Percentiles rank a stretch among this genome's conserved stretches.
Conservation (phyloP, 2,888 invertebrate genomes). For the Trachelus troglodyta region DNA sequence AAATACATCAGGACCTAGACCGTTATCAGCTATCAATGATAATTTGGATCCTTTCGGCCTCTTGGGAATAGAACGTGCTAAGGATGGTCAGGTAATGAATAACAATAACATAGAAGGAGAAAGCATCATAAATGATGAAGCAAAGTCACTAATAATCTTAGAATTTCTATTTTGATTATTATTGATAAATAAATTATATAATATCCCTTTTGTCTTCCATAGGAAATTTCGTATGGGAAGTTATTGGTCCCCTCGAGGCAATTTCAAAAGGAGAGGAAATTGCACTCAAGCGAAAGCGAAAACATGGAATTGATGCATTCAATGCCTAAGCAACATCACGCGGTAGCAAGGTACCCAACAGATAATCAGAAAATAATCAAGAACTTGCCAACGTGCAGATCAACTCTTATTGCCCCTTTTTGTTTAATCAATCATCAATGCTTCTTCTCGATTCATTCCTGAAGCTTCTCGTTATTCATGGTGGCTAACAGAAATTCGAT, state of each 20-base stretch:
- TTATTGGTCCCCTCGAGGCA: slow-evolving; percentile 81
- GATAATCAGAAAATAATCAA: not conserved
- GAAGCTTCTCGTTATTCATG: not conserved
- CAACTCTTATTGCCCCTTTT: not conserved
- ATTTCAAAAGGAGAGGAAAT: slow-evolving; percentile 66
- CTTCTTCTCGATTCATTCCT: not conserved
- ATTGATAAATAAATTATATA: not conserved
- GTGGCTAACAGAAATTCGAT: not conserved
- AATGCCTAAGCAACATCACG: slow-evolving; percentile 68
- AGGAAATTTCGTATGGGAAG: slow-evolving; percentile 91
- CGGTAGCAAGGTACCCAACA: slow-evolving; percentile 69
- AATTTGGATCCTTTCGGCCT: slow-evolving; percentile 87
- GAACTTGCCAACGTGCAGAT: not conserved
- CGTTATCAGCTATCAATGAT: slow-evolving; percentile 86
- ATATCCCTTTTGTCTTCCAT: slow-evolving; percentile 29
- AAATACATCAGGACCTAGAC: slow-evolving; percentile 85
- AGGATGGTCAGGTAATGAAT: slow-evolving; percentile 79
- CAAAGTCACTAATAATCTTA: not conserved
- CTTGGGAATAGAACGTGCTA: slow-evolving; percentile 82
- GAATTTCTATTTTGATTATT: not conserved
- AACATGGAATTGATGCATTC: slow-evolving; percentile 60
- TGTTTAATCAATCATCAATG: not conserved
- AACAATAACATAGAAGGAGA: not conserved
- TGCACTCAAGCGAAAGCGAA: slow-evolving; percentile 56
- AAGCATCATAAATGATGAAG: not conserved